Evolutionary conservation across 2,113 vertebrate species (phyloP).

Genomic region (Ptilorrhoa leucosticta): DNA sequence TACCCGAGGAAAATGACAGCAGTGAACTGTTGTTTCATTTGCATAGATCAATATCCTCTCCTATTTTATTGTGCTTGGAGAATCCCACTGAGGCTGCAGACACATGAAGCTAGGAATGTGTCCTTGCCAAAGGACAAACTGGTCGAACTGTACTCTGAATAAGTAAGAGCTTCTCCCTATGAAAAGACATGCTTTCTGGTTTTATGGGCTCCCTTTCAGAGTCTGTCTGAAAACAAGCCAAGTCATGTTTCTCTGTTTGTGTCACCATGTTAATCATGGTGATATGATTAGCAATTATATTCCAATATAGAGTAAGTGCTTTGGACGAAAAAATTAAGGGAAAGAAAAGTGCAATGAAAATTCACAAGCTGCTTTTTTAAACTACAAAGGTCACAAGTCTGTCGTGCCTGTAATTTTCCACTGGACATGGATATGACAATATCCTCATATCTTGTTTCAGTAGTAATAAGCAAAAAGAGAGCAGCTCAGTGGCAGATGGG

Average conservation of each 20-base stretch:
- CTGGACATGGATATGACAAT: neutral
- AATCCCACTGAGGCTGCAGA: neutral
- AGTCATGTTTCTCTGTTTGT: neutral
- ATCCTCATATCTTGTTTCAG: neutral
- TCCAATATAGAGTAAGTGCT: neutral
- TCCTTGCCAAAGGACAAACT: neutral
- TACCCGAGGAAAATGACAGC: neutral
- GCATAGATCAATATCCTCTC: neutral
- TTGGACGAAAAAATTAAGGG: neutral
- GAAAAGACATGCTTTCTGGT: neutral
- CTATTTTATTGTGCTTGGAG: neutral
- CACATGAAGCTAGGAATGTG: neutral
- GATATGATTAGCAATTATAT: neutral
- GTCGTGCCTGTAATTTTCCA: neutral
- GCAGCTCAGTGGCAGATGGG: neutral
- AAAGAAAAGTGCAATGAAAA: neutral
- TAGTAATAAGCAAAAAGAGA: neutral
- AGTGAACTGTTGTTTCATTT: neutral
- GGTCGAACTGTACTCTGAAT: neutral
- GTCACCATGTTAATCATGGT: neutral
- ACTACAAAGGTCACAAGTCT: neutral
- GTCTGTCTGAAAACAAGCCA: neutral
- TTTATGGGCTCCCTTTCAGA: neutral
- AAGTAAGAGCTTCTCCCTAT: neutral
- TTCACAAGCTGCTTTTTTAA: neutral